These are phyloP conservation scores for Bombus pascuorum DNA, from an alignment of 1,140 invertebrate species.

Conservation along the genomic window DNA sequence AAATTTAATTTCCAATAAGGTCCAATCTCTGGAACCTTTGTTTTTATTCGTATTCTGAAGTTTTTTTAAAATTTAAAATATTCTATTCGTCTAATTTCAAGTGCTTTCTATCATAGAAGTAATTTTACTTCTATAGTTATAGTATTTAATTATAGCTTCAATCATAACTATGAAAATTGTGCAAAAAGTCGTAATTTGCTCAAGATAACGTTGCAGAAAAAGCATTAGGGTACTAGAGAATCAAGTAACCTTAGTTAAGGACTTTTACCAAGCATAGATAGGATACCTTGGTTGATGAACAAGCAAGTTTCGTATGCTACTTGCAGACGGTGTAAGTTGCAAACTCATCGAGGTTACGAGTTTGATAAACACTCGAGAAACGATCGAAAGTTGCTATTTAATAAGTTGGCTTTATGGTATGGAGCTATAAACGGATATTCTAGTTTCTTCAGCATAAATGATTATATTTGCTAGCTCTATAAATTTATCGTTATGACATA, in stretches of 20 bases:
- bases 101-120: too few species aligned
- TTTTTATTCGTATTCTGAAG: too few species aligned
- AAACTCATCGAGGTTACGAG: neutral
- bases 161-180: too few species aligned
- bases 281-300: neutral
- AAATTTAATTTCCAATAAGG: neutral
- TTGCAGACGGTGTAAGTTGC: neutral
- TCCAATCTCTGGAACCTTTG: neutral
- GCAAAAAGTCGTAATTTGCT: too few species aligned
- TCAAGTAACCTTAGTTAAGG: neutral
- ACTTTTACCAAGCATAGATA: neutral
- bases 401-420: neutral
- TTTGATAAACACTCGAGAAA: constrained; percentile 19
- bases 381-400: constrained; percentile 29
- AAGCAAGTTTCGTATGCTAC: neutral
- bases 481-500: constrained; percentile 3
- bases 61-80: neutral
- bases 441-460: neutral
- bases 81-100: too few species aligned
- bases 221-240: neutral
- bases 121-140: too few species aligned
- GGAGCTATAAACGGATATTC: constrained; percentile 10
- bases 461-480: neutral
- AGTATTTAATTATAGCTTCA: too few species aligned
- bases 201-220: too few species aligned